Evolutionary conservation across 2,113 vertebrate genomes (phyloP), one percentile per base, ranked within the genome.

Genomic region (Colistium nudipinnis): DNA sequence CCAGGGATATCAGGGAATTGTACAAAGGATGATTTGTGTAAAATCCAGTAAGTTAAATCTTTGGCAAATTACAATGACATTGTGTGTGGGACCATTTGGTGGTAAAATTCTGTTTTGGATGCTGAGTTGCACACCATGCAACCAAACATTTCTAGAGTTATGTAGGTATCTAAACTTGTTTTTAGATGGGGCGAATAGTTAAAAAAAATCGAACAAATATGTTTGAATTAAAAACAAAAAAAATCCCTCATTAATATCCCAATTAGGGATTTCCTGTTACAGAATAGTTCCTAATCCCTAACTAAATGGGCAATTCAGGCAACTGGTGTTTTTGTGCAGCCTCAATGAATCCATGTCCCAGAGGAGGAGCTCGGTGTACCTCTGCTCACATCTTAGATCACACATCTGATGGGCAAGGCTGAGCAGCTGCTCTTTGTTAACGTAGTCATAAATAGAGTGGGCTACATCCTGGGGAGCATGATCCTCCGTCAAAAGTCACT

Each of bases 371-470:
- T 57, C 35, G 28, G 35, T 8, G 57, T 71, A 72, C 38, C 67
- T 59, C 53, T 10, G 3, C 61, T 73, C 20, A 3, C 62, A 68
- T 80, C 78, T 76, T 70, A 74, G 67, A 75, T 67, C 74, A 64
- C 77, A 66, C 39, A 39, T 53, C 63, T 73, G 67, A 76, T 78
- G 66, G 76, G 77, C 59, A 24, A 76, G 62, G 68, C 75, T 74
- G 57, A 78, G 76, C 78, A 86, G 83, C 85, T 86, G 85, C 70
- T 73, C 69, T 53, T 39, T 73, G 72, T 56, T 76, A 75, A 77
- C 74, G 72, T 41, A 54, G 43, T 77, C 73, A 76, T 56, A 82
- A 85, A 85, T 78, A 77, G 75, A 82, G 57, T 7, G 25, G 20
- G 52, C 55, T 64, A 57, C 80, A 73, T 81, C 80, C 70, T 76